Percentiles rank a stretch among this genome's conserved stretches.
Evolutionary conservation across 1,140 invertebrate species (phyloP).

Genomic region (Muscidifurax raptorellus): DNA sequence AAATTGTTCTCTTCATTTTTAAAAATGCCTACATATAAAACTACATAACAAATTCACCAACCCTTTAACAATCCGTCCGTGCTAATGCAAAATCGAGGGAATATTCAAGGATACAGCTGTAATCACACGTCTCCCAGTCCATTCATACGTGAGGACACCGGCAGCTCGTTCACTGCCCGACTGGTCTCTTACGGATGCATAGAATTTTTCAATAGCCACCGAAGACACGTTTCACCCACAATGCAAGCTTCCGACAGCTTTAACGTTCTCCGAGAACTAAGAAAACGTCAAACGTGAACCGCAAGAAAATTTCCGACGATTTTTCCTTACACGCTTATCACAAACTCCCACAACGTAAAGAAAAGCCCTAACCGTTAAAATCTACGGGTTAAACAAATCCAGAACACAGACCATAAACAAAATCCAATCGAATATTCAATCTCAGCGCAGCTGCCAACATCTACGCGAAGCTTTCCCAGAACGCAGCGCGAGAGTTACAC

Average conservation of each 20-base stretch:
- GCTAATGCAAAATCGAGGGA: neutral
- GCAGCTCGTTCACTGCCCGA: neutral
- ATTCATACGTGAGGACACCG: conserved; percentile 8
- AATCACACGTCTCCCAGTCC: neutral
- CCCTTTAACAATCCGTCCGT: no score
- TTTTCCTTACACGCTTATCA: no score
- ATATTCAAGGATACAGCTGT: neutral
- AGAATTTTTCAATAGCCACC: conserved; percentile 43
- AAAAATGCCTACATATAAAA: no score
- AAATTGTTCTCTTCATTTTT: no score
- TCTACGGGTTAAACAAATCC: no score
- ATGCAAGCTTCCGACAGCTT: neutral
- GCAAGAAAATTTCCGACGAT: neutral
- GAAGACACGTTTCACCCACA: neutral
- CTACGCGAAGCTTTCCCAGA: neutral
- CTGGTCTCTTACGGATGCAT: conserved; percentile 29
- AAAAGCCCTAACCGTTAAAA: no score
- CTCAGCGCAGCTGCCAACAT: neutral
- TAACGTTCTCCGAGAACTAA: neutral
- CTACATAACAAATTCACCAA: no score
- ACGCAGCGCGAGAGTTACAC: neutral
- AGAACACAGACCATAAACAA: no score
- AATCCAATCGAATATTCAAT: no score
- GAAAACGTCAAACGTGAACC: neutral
- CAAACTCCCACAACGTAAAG: no score